These are phyloP conservation scores for Apodemus speciosus DNA, from an alignment of 2,113 vertebrate species.

Conservation along the genomic window DNA sequence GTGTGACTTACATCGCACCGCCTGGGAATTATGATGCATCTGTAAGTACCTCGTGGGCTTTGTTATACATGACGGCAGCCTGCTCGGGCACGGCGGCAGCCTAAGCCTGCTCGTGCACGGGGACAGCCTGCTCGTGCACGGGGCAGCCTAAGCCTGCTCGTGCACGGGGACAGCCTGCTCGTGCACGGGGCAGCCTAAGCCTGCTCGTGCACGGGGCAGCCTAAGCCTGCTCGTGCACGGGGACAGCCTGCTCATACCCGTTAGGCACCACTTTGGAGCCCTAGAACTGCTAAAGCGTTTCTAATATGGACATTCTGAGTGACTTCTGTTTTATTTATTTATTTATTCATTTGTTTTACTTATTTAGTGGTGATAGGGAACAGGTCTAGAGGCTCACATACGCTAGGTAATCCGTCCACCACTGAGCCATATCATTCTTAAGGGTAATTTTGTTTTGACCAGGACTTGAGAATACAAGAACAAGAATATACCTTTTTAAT, in stretches of 20 bases:
- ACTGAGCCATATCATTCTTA: neutral
- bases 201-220: neutral
- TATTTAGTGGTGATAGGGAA: neutral
- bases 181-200: neutral
- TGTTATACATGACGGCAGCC: neutral
- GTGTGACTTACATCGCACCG: conserved; percentile 95
- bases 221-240: neutral
- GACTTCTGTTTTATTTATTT: neutral
- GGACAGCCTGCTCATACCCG: too few species aligned
- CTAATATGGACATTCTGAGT: conserved; percentile 20
- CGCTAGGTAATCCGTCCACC: neutral
- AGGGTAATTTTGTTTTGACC: neutral
- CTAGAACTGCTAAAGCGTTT: neutral
- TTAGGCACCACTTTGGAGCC: neutral
- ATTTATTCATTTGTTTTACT: neutral
- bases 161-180: neutral
- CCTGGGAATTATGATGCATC: conserved; percentile 94
- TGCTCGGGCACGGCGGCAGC: neutral
- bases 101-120: neutral
- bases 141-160: neutral
- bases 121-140: neutral
- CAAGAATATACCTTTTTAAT: neutral
- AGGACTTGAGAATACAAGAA: conserved; percentile 4
- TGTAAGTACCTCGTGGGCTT: conserved; percentile 85
- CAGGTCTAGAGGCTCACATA: neutral